These are phyloP conservation scores for Escarpia spicata DNA, from an alignment of 2,888 invertebrate species.

Conservation along the genomic window DNA sequence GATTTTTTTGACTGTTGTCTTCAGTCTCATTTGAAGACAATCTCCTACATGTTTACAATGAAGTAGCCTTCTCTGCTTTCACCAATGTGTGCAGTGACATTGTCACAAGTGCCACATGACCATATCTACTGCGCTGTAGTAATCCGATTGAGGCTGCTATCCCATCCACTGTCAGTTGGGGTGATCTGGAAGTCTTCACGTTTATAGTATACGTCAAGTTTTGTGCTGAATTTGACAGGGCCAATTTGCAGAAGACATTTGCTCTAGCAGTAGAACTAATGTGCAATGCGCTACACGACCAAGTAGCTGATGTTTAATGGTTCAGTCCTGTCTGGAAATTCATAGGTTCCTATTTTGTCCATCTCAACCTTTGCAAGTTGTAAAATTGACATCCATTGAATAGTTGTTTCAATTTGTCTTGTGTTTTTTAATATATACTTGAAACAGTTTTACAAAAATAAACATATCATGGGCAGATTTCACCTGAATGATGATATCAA, in stretches of 20 bases:
- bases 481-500: too few relatives aligned
- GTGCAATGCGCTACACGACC: background rate
- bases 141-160: background rate
- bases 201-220: background rate
- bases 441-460: background rate
- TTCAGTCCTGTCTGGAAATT: background rate
- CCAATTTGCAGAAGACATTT: background rate
- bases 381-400: background rate
- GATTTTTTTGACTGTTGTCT: too few relatives aligned
- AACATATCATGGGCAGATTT: background rate
- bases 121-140: background rate
- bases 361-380: background rate
- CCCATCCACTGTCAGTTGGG: background rate
- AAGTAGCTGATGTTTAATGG: background rate
- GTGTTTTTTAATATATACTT: background rate
- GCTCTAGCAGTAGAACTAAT: background rate
- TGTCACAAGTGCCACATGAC: background rate
- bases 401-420: background rate
- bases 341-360: background rate
- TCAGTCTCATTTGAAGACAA: too few relatives aligned
- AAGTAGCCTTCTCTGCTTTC: background rate
- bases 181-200: slow-evolving; percentile 9
- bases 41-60: background rate
- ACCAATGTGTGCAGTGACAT: background rate
- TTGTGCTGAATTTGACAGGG: background rate